These are phyloP conservation scores for Tonatia bakeri DNA, from an alignment of 2,113 vertebrate genomes.

Conservation along the genomic window DNA sequence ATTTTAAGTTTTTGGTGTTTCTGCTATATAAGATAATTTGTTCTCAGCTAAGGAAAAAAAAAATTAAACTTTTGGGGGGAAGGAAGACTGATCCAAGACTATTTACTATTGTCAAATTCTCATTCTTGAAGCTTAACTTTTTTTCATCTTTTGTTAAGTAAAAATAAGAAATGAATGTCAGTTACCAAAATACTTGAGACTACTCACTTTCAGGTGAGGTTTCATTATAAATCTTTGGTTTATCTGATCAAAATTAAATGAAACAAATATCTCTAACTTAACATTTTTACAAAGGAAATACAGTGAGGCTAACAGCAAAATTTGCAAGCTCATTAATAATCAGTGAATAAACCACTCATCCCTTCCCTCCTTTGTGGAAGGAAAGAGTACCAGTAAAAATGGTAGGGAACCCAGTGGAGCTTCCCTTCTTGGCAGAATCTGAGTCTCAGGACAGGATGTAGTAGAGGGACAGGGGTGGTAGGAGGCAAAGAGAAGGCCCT, in stretches of 20 bases:
- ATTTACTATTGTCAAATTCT: not conserved
- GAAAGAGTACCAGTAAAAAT: not conserved
- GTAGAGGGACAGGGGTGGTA: not conserved
- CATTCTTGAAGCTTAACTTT: not conserved
- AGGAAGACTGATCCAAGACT: not conserved
- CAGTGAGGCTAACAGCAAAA: not conserved
- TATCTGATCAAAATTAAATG: not conserved
- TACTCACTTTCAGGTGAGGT: not conserved
- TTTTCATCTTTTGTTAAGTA: conserved; percentile 29
- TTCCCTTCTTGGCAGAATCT: not conserved
- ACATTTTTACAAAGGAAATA: not conserved
- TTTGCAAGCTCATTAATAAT: not conserved
- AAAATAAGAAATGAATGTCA: not conserved
- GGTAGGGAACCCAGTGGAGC: not conserved
- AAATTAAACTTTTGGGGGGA: not conserved
- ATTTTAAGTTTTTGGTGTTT: not conserved
- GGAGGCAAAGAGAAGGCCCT: not conserved
- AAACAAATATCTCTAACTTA: not conserved
- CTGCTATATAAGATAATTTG: not conserved
- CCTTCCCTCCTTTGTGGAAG: not conserved
- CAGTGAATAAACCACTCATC: not conserved
- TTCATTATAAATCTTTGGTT: not conserved
- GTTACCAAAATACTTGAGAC: not conserved
- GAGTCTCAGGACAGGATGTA: not conserved
- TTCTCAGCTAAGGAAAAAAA: not conserved